Conservation (phyloP, 2,888 invertebrate species). For the Caenorhabditis macrosperma region DNA sequence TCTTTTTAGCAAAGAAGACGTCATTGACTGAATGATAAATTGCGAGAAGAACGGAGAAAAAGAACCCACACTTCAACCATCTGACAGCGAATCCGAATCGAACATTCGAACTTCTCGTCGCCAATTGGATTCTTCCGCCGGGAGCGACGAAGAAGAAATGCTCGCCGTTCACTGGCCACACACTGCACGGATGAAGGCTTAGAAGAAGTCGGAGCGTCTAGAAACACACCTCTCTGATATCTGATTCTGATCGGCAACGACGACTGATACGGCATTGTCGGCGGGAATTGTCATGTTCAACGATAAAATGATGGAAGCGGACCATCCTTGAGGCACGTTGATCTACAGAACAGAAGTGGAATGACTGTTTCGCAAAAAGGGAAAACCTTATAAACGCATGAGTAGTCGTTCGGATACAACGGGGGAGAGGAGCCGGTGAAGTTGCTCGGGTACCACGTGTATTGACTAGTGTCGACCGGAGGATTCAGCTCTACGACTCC, state of each 20-base stretch:
- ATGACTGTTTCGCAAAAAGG: no score
- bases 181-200: no score
- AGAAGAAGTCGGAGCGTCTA: neutral
- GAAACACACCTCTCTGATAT: conserved; percentile 10
- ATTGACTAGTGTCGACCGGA: conserved; percentile 1
- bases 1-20: neutral
- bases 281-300: conserved; percentile 20
- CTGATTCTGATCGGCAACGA: conserved; percentile 18
- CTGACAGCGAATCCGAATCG: conserved; percentile 14
- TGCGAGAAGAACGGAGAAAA: neutral
- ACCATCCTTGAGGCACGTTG: conserved; percentile 29
- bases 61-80: conserved; percentile 18
- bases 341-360: conserved; percentile 18
- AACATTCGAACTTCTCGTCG: conserved; percentile 15
- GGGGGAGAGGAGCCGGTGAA: conserved; percentile 22
- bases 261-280: conserved; percentile 23
- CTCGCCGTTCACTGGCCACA: neutral
- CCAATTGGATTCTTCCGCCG: conserved; percentile 9
- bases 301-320: neutral
- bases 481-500: neutral
- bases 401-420: conserved; percentile 21
- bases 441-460: conserved; percentile 33
- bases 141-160: conserved; percentile 26
- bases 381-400: conserved; percentile 18
- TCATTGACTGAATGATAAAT: conserved; percentile 1